Evolutionary conservation across 1,140 invertebrate species (phyloP), one percentile per base, ranked within the genome.

Genomic region (Daktulosphaira vitifoliae): DNA sequence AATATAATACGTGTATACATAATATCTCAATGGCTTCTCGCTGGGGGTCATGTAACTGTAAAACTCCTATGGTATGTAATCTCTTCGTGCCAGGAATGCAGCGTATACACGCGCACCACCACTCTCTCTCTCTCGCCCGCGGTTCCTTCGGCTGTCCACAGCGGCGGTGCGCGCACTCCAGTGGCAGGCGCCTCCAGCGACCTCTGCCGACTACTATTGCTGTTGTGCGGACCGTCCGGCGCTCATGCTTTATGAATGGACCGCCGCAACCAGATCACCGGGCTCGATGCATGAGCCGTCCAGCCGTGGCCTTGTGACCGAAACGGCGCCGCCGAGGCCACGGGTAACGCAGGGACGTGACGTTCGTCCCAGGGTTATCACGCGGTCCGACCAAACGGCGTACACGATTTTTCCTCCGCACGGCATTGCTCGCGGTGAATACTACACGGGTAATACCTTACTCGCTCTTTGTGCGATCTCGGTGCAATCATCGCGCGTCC

Each of bases 31-130:
- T 33, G 56, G 56, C 44, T 59, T 59, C 42, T 48, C 56, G 29
- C 29, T 48, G 56, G 42, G 56, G 56, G 56, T 62, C 56, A 62
- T 48, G 7, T 62, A 62, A 62, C 56, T 33, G 56, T 62, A 62
- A 62, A 50, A 48, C 23, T 22, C 26, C 29, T 25, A 11, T 15
- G 44, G 42, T 62, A 62, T 62, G 56, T 39, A 62, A 46, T 48
- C 56, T 48, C 25, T 16, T 29, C 3, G 29, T 39, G 56, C 56
- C 9, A 33, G 42, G 56, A 62, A 62, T 62, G 56, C 25, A 46
- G 56, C 39, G 16, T 48, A 33, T 29, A 59, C 54, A 42, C 33
- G 22, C 13, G 22, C 16, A 54, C 20, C 37, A n/a, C n/a, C n/a
- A n/a, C n/a, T n/a, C 52, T 7, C 33, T 11, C 52, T 22, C 52